Percentiles rank a stretch among this genome's conserved stretches.
Evolutionary conservation across 2,113 vertebrate genomes (phyloP).

Genomic region (Cavia aperea): DNA sequence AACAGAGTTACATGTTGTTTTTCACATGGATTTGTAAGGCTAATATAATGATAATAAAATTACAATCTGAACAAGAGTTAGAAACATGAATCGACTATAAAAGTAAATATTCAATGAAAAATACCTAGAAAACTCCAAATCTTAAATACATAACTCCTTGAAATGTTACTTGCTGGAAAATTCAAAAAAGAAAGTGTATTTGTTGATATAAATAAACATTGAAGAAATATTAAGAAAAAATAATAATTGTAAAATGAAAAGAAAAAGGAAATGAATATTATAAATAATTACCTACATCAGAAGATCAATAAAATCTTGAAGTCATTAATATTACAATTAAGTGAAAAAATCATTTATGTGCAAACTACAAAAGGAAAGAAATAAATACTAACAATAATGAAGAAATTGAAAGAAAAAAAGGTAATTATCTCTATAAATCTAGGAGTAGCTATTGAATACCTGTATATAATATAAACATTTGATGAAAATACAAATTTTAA

Average conservation of each 20-base stretch:
- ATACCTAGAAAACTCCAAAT: neutral
- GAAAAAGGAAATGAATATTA: neutral
- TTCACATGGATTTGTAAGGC: neutral
- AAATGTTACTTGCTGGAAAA: neutral
- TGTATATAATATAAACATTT: neutral
- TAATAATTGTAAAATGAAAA: neutral
- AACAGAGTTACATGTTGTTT: neutral
- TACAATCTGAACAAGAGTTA: neutral
- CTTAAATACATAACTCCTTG: neutral
- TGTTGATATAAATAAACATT: neutral
- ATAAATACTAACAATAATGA: neutral
- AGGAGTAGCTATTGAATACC: neutral
- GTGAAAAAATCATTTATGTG: neutral
- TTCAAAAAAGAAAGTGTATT: neutral
- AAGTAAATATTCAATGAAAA: constrained; percentile 16
- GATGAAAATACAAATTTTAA: neutral
- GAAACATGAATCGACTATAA: neutral
- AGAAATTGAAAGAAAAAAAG: neutral
- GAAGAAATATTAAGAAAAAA: neutral
- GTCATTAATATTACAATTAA: neutral
- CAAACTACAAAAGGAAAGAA: neutral
- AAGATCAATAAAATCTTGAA: neutral
- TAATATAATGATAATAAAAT: neutral
- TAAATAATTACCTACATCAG: neutral
- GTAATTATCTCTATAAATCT: neutral